Base-by-base conservation (phyloP, 2,797 vertebrate species). In the Dicrostonyx torquatus region DNA sequence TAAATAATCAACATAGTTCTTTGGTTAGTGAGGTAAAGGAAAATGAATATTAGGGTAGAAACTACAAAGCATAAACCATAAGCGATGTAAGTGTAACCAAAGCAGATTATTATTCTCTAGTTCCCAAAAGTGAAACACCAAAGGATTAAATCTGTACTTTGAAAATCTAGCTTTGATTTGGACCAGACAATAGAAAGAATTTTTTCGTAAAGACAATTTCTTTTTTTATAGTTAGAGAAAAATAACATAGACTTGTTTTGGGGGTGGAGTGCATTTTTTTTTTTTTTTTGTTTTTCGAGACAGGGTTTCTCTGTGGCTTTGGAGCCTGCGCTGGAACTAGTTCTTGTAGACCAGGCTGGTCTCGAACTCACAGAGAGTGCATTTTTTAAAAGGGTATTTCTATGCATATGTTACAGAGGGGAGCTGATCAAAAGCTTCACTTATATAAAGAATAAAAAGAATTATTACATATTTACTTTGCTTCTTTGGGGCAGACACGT, bases 401-500 rank as follows among this genome's bases (percentile, higher is more conserved):
- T 34, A 34, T 79, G 17, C 12, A 48, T 18, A 45, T 34, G 5
- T 34, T 60, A 26, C 62, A 43, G 4, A 62, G 12, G 5, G 58
- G 17, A 72, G 2, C 5, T 72, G 48, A 48, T 58, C 24, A 43
- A 20, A 77, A 4, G 37, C 10, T 88, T 77, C 22, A 83, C n/a
- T 68, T 66, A 34, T 11, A 55, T 64, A 85, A 62, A 70, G 5
- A 58, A 55, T 55, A 34, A 84, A 91, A 91, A 29, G 3, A 58
- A 70, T 70, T 62, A 92, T 31, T 72, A 45, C 78, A 73, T 68
- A 76, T 64, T 45, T 24, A 79, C 60, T 94, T 43, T 80, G 6
- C 18, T 37, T 50, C 1, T 50, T 60, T 91, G 17, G 20, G 20
- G 20, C 72, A 22, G 40, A 89, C 10, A 45, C 2, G 40, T 79